These are phyloP conservation scores for Pocillopora grandis DNA, from an alignment of 92 coral and sea anemone species.

Conservation along the genomic window DNA sequence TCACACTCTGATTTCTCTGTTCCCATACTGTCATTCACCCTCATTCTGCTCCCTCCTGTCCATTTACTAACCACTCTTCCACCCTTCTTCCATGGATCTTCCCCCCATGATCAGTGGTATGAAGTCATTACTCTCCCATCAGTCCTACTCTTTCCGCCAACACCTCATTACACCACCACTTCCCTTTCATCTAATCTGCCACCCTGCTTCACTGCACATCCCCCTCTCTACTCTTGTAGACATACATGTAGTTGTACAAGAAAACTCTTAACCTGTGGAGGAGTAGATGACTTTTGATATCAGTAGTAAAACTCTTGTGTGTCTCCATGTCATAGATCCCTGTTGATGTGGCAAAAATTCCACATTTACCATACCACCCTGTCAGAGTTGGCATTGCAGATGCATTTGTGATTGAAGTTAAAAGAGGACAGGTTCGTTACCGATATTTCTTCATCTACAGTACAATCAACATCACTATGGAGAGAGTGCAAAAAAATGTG, in stretches of 20 bases:
- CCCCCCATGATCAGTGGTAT: no score
- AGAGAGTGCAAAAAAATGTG: slow-evolving; percentile 27
- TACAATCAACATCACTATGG: slow-evolving; percentile 24
- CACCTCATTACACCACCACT: no score
- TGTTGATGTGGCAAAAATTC: slow-evolving; percentile 22
- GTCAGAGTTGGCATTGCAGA: slow-evolving; percentile 83
- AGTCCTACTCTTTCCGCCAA: no score
- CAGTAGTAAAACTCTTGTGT: neutral
- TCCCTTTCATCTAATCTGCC: no score
- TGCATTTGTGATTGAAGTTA: slow-evolving; percentile 42
- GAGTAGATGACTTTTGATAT: neutral
- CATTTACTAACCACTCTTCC: no score
- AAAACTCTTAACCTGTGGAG: neutral
- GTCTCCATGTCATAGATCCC: slow-evolving; percentile 27
- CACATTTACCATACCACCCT: slow-evolving; percentile 38
- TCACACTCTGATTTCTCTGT: no score
- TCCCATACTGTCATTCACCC: no score
- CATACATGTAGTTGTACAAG: neutral
- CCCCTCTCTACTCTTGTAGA: no score
- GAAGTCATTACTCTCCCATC: no score
- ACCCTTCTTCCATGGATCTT: no score
- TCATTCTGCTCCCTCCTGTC: no score
- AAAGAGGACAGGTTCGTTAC: neutral
- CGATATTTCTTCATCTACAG: slow-evolving; percentile 29
- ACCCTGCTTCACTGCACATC: no score